Evolutionary conservation across 1,140 invertebrate genomes (phyloP), one percentile per base, ranked within the genome.

Genomic region (Teleopsis dalmanni): DNA sequence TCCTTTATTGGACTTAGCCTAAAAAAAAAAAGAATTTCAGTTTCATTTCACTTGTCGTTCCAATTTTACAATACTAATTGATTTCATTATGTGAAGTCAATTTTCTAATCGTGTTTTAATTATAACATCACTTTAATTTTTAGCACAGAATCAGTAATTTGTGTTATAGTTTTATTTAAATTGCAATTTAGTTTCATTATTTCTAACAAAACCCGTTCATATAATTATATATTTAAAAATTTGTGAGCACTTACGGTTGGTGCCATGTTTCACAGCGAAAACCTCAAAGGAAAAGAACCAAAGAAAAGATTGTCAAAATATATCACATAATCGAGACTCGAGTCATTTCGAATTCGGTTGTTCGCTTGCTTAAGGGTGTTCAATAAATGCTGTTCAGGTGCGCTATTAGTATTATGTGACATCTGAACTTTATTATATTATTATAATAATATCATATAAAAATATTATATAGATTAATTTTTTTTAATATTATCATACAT

Each of bases 281-380:
- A 64, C 58, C 63, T 62, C 59, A 56, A 52, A 60, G 57, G 56
- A 68, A 69, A 69, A 68, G 62, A 68, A 65, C 60, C 27, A 45
- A 21, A 52, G 45, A 36, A 13, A 18, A n/a, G 22, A 18, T 13
- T 49, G 52, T 53, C 52, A 50, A 44, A 9, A 9, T 31, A 9
- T 31, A 31, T 31, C 9, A n/a, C 29, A 9, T 31, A 31, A 9
- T 9, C 29, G n/a, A 31, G 29, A 9, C n/a, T 31, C n/a, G 9
- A 31, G n/a, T n/a, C n/a, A n/a, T n/a, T n/a, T n/a, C n/a, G n/a
- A n/a, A n/a, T n/a, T n/a, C n/a, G n/a, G n/a, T n/a, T n/a, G n/a
- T n/a, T n/a, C n/a, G n/a, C n/a, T n/a, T n/a, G n/a, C n/a, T n/a
- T n/a, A n/a, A n/a, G n/a, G n/a, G n/a, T n/a, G n/a, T n/a, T n/a